Evolutionary conservation across 2,797 vertebrate species (phyloP), one percentile per base, ranked within the genome.

Genomic region (Poecilia wingei): DNA sequence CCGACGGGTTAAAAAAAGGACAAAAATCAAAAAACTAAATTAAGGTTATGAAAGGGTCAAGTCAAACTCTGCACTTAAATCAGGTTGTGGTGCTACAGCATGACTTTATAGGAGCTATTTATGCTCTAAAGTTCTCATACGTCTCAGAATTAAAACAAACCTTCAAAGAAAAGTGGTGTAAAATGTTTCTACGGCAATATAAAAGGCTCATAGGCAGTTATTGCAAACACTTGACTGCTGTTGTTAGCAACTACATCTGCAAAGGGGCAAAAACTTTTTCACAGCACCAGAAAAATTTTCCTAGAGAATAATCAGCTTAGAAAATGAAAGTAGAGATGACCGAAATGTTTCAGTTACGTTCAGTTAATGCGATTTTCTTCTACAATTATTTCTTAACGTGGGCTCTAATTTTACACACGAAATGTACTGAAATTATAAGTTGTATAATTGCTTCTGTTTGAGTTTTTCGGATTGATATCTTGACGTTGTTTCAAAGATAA

Each of bases 401-500:
- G 12, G 39, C 18, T 12, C 39, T 69, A 36, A 43, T 43, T 64
- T 12, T 20, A 69, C 66, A 69, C 39, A n/a, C 25, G 43, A 69
- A n/a, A 69, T 25, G 20, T 22, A 41, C 36, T 68, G 22, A 68
- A 68, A 68, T 69, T 41, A 43, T 69, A 69, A 43, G 66, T 69
- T 69, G 39, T 43, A 69, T n/a, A 43, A 51, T 36, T 51, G 45
- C 7, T 25, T 61, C 22, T 64, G 20, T 75, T 75, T 61, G 43
- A 13, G 18, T 64, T 33, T 47, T 33, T 75, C 12, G 3, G 28
- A 25, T 47, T 64, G 18, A 64, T 75, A 12, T 47, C 20, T 20
- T 14, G 28, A 46, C 59, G 41, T 45, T 75, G 41, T 75, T 64
- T 33, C 43, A 75, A 75, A 47, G n/a, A 46, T 18, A 28, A 46